Percentiles rank a stretch among this genome's conserved stretches.
Conservation (phyloP, 53 echinoderm and acorn worm species). For the Echinarachnius parma region DNA sequence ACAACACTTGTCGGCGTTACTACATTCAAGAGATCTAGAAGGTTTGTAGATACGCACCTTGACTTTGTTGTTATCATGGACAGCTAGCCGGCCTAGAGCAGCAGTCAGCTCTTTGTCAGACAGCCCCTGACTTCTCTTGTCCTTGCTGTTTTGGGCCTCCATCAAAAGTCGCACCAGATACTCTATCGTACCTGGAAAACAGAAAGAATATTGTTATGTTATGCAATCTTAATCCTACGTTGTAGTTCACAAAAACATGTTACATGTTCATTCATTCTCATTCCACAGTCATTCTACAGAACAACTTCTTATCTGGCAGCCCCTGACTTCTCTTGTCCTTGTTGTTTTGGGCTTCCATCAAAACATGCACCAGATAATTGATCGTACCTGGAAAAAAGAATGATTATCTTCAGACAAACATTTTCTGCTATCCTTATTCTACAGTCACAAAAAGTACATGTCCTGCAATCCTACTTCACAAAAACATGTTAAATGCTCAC, state of each 20-base stretch:
- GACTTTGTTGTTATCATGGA: constrained; percentile 79
- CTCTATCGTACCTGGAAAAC: constrained; percentile 71
- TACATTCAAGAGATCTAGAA: too few relatives aligned
- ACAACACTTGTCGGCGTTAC: too few relatives aligned
- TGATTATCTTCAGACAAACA: too few relatives aligned
- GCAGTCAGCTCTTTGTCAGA: constrained; percentile 82
- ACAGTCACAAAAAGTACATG: too few relatives aligned
- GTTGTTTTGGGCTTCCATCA: constrained; percentile 69
- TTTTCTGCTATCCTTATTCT: too few relatives aligned
- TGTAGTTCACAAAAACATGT: neutral
- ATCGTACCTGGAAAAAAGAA: constrained; percentile 62
- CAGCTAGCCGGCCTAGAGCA: constrained; percentile 78
- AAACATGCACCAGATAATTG: constrained; percentile 65
- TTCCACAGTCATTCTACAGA: too few relatives aligned
- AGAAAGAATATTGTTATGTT: too few relatives aligned
- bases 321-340: constrained; percentile 77
- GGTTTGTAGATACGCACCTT: too few relatives aligned
- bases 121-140: constrained; percentile 73
- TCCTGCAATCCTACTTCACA: too few relatives aligned
- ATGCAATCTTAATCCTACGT: too few relatives aligned
- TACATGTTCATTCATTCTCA: too few relatives aligned
- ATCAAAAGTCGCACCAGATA: constrained; percentile 64
- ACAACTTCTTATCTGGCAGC: constrained; percentile 73
- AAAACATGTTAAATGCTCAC: too few relatives aligned
- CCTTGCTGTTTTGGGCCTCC: constrained; percentile 69